phyloP scores from a whole-genome alignment of 2,888 invertebrate genomes.

The Lingula anatina region DNA sequence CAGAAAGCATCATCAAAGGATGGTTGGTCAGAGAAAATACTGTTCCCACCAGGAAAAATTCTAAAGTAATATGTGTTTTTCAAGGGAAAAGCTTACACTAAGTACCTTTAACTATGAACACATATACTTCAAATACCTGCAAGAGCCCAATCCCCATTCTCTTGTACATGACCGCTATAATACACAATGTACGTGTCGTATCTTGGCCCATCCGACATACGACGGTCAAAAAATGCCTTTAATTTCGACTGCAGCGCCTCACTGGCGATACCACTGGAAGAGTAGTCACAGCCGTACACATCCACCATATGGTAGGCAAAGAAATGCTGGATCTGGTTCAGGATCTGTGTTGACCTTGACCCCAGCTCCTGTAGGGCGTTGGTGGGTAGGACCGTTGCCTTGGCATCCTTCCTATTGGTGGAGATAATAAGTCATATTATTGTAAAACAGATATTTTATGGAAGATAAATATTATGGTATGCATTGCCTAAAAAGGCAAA shows the following conservation, averaged over 20 bases:
- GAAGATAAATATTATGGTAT: too few species aligned
- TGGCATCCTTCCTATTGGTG: constrained; percentile 17
- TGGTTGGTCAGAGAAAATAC: too few species aligned
- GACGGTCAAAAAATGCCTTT: constrained; percentile 40
- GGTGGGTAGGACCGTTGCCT: constrained; percentile 30
- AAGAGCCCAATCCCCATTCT: constrained; percentile 50
- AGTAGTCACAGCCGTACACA: constrained; percentile 48
- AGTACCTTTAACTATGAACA: too few species aligned
- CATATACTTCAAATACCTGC: constrained; percentile 43
- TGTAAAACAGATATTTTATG: too few species aligned
- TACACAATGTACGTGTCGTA: constrained; percentile 51
- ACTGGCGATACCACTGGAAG: constrained; percentile 39
- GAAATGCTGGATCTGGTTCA: constrained; percentile 40
- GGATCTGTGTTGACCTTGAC: constrained; percentile 29
- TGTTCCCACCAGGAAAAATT: too few species aligned
- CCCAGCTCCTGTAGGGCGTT: constrained; percentile 33
- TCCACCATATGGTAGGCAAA: constrained; percentile 48
- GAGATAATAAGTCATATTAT: background rate
- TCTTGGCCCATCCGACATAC: constrained; percentile 43
- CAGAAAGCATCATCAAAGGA: too few species aligned
- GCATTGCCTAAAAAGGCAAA: too few species aligned
- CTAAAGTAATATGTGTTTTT: too few species aligned
- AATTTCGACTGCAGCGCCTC: constrained; percentile 37
- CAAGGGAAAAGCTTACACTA: too few species aligned
- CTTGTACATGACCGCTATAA: constrained; percentile 47